Evolutionary conservation across 2,113 vertebrate genomes (phyloP).

Genomic region (Lathamus discolor): DNA sequence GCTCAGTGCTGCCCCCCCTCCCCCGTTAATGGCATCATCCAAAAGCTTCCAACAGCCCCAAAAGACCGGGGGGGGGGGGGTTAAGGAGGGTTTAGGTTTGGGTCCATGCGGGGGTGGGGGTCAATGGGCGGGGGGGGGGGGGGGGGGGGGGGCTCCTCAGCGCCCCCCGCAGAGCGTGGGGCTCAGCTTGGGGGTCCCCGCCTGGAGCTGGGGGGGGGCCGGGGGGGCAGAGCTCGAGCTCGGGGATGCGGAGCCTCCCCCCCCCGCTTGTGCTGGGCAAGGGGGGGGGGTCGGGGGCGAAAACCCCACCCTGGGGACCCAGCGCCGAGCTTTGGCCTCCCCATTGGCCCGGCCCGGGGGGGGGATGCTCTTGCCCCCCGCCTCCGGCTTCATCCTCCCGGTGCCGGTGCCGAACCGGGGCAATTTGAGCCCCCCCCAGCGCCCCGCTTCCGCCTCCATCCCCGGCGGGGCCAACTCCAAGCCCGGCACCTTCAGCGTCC

Average conservation of each 20-base stretch:
- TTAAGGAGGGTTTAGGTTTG: too few relatives aligned
- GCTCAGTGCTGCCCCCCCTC: too few relatives aligned
- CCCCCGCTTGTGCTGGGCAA: neutral
- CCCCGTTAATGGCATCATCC: too few relatives aligned
- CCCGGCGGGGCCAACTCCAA: neutral
- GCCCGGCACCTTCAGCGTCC: neutral
- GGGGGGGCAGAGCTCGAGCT: neutral
- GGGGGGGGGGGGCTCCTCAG: too few relatives aligned
- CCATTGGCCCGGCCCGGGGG: neutral
- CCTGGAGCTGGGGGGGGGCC: too few relatives aligned
- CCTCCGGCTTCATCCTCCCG: neutral
- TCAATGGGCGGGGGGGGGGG: too few relatives aligned
- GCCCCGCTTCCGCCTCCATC: neutral
- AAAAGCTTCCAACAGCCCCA: too few relatives aligned
- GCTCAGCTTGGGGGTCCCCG: too few relatives aligned
- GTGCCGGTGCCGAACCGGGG: neutral
- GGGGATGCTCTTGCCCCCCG: conserved; percentile 14
- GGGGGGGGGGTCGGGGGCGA: neutral
- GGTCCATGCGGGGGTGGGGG: too few relatives aligned
- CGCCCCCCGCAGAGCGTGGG: too few relatives aligned
- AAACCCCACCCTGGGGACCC: neutral
- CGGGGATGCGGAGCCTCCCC: neutral
- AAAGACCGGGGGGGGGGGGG: too few relatives aligned
- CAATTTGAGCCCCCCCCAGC: neutral
- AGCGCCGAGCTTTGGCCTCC: neutral